Evolutionary conservation across 2,113 vertebrate species (phyloP).

Genomic region (Cromileptes altivelis): DNA sequence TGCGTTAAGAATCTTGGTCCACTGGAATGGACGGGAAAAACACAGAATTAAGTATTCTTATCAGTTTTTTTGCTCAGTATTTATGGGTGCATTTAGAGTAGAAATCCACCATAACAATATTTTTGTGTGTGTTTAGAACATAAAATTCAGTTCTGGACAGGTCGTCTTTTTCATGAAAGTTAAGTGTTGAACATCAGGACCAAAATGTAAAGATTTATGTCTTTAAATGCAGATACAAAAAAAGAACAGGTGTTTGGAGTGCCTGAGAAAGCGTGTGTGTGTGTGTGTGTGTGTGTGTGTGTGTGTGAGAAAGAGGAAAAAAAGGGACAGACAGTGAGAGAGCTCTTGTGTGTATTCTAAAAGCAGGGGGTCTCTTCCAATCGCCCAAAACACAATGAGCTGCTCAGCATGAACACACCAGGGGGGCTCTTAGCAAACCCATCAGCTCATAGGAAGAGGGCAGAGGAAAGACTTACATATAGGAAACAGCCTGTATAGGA

Average conservation of each 20-base stretch:
- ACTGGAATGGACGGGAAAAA: no score
- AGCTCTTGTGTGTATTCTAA: constrained; percentile 64
- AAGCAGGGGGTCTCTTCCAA: constrained; percentile 72
- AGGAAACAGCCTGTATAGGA: constrained; percentile 47
- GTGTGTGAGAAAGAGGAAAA: not conserved
- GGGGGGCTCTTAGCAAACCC: constrained; percentile 73
- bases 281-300: not conserved
- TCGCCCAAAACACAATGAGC: constrained; percentile 79
- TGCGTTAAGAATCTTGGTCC: no score
- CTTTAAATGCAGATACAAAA: not conserved
- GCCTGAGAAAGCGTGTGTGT: not conserved
- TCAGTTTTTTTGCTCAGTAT: no score
- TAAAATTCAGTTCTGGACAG: no score
- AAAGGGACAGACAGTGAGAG: constrained; percentile 12
- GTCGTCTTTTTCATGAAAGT: no score
- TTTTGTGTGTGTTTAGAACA: no score
- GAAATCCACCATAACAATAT: no score
- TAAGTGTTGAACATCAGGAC: not conserved
- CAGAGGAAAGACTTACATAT: constrained; percentile 60
- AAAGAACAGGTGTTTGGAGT: constrained; percentile 16
- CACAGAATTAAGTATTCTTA: no score
- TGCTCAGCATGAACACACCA: constrained; percentile 73
- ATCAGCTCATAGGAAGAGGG: constrained; percentile 70
- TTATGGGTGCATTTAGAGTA: no score
- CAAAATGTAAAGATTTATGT: not conserved